Evolutionary conservation across 2,797 vertebrate genomes (phyloP).

Genomic region (Phalloptychus januarius): DNA sequence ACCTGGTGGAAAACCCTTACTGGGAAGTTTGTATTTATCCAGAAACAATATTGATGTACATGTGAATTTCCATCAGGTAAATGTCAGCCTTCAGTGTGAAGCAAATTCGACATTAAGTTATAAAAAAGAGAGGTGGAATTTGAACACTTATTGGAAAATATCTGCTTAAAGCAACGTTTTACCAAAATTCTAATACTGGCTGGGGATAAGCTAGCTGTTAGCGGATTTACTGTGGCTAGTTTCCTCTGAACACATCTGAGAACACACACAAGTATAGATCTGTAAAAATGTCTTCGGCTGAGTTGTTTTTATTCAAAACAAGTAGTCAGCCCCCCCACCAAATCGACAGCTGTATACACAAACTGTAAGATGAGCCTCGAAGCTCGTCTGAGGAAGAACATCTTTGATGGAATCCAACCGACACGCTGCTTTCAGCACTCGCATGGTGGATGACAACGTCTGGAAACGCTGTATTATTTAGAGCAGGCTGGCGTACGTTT

Average conservation of each 20-base stretch:
- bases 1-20: conserved; percentile 36
- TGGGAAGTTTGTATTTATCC: conserved; percentile 54
- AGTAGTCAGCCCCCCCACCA: not conserved
- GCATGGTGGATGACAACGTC: not conserved
- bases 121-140: not conserved
- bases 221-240: not conserved
- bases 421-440: conserved; percentile 2
- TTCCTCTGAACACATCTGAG: not conserved
- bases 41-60: conserved; percentile 51
- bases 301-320: conserved; percentile 1
- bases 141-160: not conserved
- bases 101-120: not conserved
- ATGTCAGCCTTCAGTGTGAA: conserved; percentile 2
- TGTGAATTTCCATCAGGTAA: conserved; percentile 23
- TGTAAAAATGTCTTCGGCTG: not conserved
- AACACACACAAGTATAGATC: not conserved
- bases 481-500: not conserved
- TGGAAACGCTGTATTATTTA: not conserved
- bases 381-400: not conserved
- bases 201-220: not conserved
- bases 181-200: not conserved
- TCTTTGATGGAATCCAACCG: not conserved
- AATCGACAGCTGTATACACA: conserved; percentile 14
- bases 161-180: not conserved
- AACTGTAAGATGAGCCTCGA: not conserved